Evolutionary conservation across 2,797 vertebrate species (phyloP).

Genomic region (Myioborus melanocephalus): DNA sequence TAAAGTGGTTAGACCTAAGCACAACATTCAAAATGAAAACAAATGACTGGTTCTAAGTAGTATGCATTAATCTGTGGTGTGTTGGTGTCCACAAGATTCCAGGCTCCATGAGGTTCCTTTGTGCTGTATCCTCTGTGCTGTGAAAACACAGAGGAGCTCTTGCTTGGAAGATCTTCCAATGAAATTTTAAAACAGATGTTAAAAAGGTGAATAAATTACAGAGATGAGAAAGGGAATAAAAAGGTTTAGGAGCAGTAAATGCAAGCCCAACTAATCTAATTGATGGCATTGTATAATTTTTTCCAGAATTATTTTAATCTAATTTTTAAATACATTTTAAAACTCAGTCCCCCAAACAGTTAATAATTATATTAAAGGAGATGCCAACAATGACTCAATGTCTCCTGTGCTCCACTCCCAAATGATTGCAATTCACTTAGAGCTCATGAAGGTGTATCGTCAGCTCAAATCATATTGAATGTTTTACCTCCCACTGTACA

Average conservation of each 20-base stretch:
- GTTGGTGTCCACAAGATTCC: neutral
- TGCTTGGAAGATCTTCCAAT: neutral
- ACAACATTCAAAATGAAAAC: neutral
- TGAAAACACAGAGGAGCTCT: neutral
- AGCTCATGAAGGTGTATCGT: conserved; percentile 33
- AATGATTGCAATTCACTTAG: conserved; percentile 33
- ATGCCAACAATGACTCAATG: neutral
- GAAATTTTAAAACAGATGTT: conserved; percentile 30
- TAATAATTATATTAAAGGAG: neutral
- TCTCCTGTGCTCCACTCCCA: neutral
- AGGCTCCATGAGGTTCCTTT: neutral
- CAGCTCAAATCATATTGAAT: conserved; percentile 49
- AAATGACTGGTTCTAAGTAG: neutral
- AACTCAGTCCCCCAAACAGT: neutral
- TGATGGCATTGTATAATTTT: neutral
- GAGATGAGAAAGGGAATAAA: neutral
- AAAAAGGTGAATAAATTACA: conserved; percentile 14
- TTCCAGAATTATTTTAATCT: neutral
- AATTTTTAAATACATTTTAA: neutral
- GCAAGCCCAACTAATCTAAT: neutral
- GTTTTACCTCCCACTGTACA: conserved; percentile 49
- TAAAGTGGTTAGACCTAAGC: neutral
- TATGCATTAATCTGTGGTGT: neutral
- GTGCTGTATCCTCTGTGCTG: neutral
- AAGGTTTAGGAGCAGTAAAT: neutral